A percentile compares a stretch with the other conserved stretches of the same genome.
Evolutionary conservation across 2,888 invertebrate species (phyloP).

Genomic region (Acleris cristana): DNA sequence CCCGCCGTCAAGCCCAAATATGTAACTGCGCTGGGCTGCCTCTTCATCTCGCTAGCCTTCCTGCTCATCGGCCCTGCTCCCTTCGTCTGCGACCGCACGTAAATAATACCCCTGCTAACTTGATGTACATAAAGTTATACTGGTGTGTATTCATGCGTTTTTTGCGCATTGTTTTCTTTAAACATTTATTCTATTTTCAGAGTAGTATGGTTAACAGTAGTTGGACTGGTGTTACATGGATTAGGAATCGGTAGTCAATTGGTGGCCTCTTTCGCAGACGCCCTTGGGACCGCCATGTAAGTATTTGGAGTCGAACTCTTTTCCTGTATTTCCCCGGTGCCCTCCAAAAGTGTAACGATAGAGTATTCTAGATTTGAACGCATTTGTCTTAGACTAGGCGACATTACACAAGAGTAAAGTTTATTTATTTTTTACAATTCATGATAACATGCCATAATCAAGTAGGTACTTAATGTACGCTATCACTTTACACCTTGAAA

Average conservation of each 20-base stretch:
- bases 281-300: constrained; percentile 91
- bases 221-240: constrained; percentile 90
- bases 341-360: too few relatives aligned
- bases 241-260: constrained; percentile 92
- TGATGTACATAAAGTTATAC: too few relatives aligned
- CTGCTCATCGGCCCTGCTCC: constrained; percentile 92
- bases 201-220: constrained; percentile 86
- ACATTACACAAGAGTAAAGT: too few relatives aligned
- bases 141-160: too few relatives aligned
- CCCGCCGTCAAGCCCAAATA: constrained; percentile 86
- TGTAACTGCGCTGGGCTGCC: constrained; percentile 86
- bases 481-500: too few relatives aligned
- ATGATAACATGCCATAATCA: too few relatives aligned
- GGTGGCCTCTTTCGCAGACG: constrained; percentile 94
- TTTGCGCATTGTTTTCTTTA: background rate
- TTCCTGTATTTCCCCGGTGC: too few relatives aligned
- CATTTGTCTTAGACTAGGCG: too few relatives aligned
- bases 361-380: too few relatives aligned
- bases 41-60: constrained; percentile 87
- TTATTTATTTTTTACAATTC: too few relatives aligned
- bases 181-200: constrained; percentile 66
- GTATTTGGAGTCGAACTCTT: constrained; percentile 52
- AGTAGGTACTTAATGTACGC: too few relatives aligned
- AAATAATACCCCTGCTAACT: background rate
- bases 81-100: constrained; percentile 81